These are phyloP conservation scores for Sesamia inferens DNA, from an alignment of 2,888 invertebrate genomes.

Conservation along the genomic window DNA sequence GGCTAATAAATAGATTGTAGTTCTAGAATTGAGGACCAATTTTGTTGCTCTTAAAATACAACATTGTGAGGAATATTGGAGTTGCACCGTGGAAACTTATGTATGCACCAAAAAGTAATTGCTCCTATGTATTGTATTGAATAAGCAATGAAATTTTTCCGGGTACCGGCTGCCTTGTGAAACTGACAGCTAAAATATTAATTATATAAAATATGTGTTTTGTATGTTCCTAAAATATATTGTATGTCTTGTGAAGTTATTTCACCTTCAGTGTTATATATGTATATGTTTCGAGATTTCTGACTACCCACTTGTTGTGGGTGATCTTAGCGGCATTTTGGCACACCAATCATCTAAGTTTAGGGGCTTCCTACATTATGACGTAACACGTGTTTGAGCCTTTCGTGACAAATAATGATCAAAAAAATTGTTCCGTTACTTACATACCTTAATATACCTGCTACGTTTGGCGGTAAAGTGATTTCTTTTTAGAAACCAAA, in stretches of 20 bases:
- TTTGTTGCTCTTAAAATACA: neutral
- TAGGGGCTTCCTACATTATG: slow-evolving; percentile 34
- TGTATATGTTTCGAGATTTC: slow-evolving; percentile 34
- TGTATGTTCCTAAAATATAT: slow-evolving; percentile 49
- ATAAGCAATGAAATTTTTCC: neutral
- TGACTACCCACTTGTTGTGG: slow-evolving; percentile 30
- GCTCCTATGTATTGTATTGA: neutral
- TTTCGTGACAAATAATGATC: neutral
- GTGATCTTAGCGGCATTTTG: slow-evolving; percentile 38
- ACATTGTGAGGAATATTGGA: slow-evolving; percentile 1
- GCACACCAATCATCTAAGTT: slow-evolving; percentile 48
- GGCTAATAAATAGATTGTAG: slow-evolving; percentile 5
- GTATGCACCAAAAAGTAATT: neutral
- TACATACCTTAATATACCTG: neutral
- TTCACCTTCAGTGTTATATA: slow-evolving; percentile 33
- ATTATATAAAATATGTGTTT: slow-evolving; percentile 22
- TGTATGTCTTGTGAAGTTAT: slow-evolving; percentile 36
- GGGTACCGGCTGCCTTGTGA: slow-evolving; percentile 1
- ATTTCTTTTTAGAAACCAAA: too few relatives aligned
- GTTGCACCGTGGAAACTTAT: neutral
- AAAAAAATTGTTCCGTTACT: neutral
- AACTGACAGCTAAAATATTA: slow-evolving; percentile 4
- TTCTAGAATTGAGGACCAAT: slow-evolving; percentile 7
- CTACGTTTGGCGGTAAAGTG: neutral
- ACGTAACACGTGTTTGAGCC: slow-evolving; percentile 31